phyloP scores from a whole-genome alignment of 1,140 invertebrate species.

The Aphidius ervi region DNA sequence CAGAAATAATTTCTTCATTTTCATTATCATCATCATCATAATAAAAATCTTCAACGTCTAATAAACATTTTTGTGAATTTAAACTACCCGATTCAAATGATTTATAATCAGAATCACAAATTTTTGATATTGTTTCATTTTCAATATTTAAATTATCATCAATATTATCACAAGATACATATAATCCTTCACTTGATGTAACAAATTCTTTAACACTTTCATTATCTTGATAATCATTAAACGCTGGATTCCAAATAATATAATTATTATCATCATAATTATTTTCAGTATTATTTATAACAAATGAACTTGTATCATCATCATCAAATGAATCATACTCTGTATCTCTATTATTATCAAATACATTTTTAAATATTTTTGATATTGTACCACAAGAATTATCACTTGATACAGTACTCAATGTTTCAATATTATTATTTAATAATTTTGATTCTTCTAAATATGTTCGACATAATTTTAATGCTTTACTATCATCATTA shows the following conservation, averaged over 20 bases:
- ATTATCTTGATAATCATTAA: conserved; percentile 8
- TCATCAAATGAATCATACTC: conserved; percentile 7
- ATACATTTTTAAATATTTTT: neutral
- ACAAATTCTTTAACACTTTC: conserved; percentile 2
- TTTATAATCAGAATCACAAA: conserved; percentile 14
- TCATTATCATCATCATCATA: conserved; percentile 14
- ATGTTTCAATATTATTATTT: neutral
- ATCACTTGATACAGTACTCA: neutral
- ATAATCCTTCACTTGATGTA: conserved; percentile 16
- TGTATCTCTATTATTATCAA: neutral
- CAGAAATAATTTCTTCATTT: conserved; percentile 12
- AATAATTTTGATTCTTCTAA: conserved; percentile 7
- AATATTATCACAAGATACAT: conserved; percentile 19
- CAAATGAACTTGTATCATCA: neutral
- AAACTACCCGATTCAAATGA: conserved; percentile 17
- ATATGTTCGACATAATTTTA: conserved; percentile 15
- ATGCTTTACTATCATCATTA: conserved; percentile 15
- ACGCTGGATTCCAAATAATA: neutral
- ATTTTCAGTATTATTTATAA: too few relatives aligned
- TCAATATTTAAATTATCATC: conserved; percentile 1
- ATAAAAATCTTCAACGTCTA: conserved; percentile 11
- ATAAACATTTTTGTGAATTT: conserved; percentile 1
- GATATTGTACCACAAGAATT: conserved; percentile 1
- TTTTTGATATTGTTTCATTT: neutral
- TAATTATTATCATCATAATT: neutral